Conservation (phyloP, 2,113 vertebrate genomes). For the Pitta sordida region DNA sequence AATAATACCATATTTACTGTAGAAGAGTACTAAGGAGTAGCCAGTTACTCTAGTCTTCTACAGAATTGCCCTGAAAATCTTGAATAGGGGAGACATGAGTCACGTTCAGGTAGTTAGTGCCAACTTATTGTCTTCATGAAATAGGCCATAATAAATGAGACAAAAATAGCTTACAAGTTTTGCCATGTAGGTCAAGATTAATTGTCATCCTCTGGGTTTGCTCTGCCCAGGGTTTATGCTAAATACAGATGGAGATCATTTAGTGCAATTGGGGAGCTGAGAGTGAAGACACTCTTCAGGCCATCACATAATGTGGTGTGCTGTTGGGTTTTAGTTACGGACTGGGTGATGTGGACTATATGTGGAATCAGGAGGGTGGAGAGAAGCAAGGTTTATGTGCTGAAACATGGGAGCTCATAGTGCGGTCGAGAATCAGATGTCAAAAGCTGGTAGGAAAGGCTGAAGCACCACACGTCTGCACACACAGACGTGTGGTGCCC, state of each 20-base stretch:
- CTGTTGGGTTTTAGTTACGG: neutral
- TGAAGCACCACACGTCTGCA: neutral
- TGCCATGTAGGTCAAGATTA: neutral
- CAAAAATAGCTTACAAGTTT: neutral
- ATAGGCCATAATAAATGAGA: neutral
- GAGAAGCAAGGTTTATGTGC: neutral
- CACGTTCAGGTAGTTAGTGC: neutral
- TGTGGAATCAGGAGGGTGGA: neutral
- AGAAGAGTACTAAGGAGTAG: neutral
- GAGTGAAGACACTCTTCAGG: neutral
- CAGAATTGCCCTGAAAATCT: neutral
- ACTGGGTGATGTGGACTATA: neutral
- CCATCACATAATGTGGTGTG: fast-evolving
- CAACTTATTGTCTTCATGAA: neutral
- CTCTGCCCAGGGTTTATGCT: neutral
- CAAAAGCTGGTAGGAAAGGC: neutral
- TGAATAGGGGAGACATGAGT: neutral
- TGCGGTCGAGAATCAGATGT: neutral
- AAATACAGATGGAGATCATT: neutral
- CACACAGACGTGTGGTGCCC: too few species aligned
- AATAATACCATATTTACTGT: neutral
- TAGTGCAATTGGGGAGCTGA: neutral
- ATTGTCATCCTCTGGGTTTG: neutral
- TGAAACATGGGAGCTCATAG: neutral
- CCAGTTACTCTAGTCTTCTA: neutral